Percentiles rank a stretch among this genome's conserved stretches.
Conservation (phyloP, 2,797 vertebrate genomes). For the Peromyscus aztecus region DNA sequence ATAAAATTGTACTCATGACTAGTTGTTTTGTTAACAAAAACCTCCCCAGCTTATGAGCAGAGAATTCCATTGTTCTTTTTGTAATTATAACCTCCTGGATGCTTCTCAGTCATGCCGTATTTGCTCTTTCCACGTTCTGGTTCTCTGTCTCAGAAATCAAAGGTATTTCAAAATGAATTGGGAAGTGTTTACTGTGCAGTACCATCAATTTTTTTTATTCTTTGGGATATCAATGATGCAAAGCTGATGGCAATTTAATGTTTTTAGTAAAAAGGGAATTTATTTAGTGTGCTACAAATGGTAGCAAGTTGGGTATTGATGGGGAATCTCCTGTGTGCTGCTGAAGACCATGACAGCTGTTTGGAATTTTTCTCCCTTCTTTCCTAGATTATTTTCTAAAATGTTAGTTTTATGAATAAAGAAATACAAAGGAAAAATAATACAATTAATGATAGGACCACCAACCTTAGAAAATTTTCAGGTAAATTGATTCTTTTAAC, state of each 20-base stretch:
- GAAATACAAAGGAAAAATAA: not conserved
- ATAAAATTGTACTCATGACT: slow-evolving; percentile 44
- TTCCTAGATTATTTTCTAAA: slow-evolving; percentile 5
- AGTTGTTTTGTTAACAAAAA: slow-evolving; percentile 45
- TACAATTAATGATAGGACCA: not conserved
- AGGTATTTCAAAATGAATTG: not conserved
- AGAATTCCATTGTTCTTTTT: slow-evolving; percentile 36
- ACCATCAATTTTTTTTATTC: not conserved
- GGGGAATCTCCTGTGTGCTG: not conserved
- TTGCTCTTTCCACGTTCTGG: not conserved
- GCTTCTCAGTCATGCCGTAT: not conserved
- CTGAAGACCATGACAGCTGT: not conserved
- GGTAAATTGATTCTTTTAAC: not conserved
- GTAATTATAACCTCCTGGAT: slow-evolving; percentile 11
- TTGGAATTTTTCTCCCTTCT: not conserved
- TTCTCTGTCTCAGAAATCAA: slow-evolving; percentile 54
- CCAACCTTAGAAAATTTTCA: not conserved
- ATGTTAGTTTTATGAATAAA: slow-evolving; percentile 36
- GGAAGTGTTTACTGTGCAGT: not conserved
- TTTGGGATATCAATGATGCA: not conserved
- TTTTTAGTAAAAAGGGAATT: not conserved
- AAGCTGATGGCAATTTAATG: not conserved
- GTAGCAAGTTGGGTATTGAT: not conserved
- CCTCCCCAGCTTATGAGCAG: slow-evolving; percentile 28
- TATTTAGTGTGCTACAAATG: not conserved